Evolutionary conservation across 2,797 vertebrate genomes (phyloP).

Genomic region (Furcifer pardalis): DNA sequence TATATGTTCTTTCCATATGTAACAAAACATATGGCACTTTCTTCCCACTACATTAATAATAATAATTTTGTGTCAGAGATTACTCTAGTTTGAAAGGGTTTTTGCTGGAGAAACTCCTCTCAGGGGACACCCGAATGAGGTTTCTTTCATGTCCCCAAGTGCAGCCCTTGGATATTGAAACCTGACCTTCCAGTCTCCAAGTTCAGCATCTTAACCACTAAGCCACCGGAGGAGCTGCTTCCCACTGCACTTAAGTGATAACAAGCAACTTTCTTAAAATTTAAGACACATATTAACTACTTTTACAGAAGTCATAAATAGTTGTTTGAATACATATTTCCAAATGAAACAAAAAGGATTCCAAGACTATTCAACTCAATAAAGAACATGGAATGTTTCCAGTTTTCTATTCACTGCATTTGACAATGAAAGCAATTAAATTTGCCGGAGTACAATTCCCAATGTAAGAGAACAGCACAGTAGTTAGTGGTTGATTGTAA

Average conservation of each 20-base stretch:
- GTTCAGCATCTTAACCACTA: too few relatives aligned
- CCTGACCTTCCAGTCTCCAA: too few relatives aligned
- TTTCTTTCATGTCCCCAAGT: too few relatives aligned
- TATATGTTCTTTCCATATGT: background rate
- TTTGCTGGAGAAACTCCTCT: too few relatives aligned
- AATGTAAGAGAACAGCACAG: background rate
- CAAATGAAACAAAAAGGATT: slow-evolving; percentile 12
- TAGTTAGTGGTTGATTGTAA: background rate
- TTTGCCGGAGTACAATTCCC: background rate
- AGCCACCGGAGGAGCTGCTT: too few relatives aligned
- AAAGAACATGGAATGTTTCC: background rate
- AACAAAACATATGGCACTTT: background rate
- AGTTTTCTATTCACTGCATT: background rate
- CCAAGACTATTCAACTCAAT: background rate
- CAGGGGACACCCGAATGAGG: too few relatives aligned
- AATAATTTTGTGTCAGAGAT: too few relatives aligned
- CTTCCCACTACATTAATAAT: too few relatives aligned
- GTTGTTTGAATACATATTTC: slow-evolving; percentile 8
- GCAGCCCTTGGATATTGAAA: too few relatives aligned
- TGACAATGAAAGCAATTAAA: background rate
- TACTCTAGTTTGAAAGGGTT: too few relatives aligned
- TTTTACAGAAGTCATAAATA: background rate
- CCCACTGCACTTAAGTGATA: background rate
- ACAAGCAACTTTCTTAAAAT: background rate
- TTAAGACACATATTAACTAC: background rate